These are phyloP conservation scores for Porites evermanni DNA, from an alignment of 92 coral and sea anemone genomes.

Conservation along the genomic window DNA sequence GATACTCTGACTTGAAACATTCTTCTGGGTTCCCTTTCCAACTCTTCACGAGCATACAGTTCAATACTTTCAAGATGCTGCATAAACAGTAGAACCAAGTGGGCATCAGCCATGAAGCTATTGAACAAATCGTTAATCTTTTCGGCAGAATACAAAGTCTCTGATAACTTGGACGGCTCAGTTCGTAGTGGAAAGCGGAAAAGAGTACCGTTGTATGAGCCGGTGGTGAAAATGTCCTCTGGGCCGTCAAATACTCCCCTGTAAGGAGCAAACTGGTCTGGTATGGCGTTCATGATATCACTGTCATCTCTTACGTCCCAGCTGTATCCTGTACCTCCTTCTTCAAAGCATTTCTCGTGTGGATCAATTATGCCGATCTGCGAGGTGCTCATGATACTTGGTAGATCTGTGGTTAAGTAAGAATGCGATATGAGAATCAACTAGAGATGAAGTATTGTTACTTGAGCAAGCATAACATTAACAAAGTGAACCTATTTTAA, in stretches of 20 bases:
- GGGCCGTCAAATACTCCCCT: conserved; percentile 33
- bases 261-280: too few species aligned
- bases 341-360: conserved; percentile 48
- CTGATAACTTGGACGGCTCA: conserved; percentile 70
- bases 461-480: background rate
- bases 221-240: conserved; percentile 1
- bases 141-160: conserved; percentile 73
- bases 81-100: conserved; percentile 76
- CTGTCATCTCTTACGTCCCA: conserved; percentile 39
- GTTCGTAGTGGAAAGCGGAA: conserved; percentile 86
- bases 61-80: conserved; percentile 72
- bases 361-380: conserved; percentile 67
- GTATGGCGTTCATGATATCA: conserved; percentile 18
- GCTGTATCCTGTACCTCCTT: conserved; percentile 41
- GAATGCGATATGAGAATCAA: conserved; percentile 24
- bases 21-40: background rate
- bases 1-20: conserved; percentile 74
- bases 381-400: conserved; percentile 38
- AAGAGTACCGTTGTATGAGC: conserved; percentile 70
- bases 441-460: background rate
- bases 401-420: conserved; percentile 37
- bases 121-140: conserved; percentile 65
- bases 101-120: conserved; percentile 75
- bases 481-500: background rate
- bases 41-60: conserved; percentile 53